Percentiles rank a stretch among this genome's conserved stretches.
These are phyloP conservation scores for Catostomus latipinnis DNA, from an alignment of 2,797 vertebrate species.

Conservation along the genomic window DNA sequence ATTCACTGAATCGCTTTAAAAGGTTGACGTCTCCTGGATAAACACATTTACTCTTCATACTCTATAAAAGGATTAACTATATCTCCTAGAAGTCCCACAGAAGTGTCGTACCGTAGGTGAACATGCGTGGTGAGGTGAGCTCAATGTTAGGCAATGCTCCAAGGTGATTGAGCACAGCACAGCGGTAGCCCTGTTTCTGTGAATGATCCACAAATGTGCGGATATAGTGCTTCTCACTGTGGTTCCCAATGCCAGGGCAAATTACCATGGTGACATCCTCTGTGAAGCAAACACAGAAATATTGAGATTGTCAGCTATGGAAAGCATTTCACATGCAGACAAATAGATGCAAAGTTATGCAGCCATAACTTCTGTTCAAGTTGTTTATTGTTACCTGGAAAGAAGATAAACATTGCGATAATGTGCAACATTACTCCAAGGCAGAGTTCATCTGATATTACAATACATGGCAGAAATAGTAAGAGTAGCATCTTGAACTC, in stretches of 20 bases:
- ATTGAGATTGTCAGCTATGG: background rate
- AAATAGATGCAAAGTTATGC: conserved; percentile 20
- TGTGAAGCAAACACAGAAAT: conserved; percentile 61
- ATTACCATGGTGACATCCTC: conserved; percentile 98
- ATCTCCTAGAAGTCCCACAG: conserved; percentile 45
- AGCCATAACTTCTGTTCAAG: background rate
- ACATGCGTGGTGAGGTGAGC: conserved; percentile 97
- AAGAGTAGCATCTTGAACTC: too few species aligned
- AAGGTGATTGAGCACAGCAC: conserved; percentile 94
- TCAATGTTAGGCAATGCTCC: conserved; percentile 96
- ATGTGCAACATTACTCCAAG: background rate
- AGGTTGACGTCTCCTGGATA: too few species aligned
- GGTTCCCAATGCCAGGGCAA: conserved; percentile 97
- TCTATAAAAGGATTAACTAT: background rate
- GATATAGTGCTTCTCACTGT: conserved; percentile 99
- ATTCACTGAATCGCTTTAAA: too few species aligned
- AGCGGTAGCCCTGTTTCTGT: conserved; percentile 94
- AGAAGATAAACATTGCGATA: background rate
- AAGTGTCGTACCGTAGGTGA: conserved; percentile 88
- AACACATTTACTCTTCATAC: too few species aligned
- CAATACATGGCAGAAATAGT: too few species aligned
- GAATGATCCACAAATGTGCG: conserved; percentile 96
- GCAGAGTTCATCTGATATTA: too few species aligned
- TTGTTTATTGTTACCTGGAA: background rate
- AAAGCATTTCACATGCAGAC: conserved; percentile 24